phyloP scores from a whole-genome alignment of 2,113 vertebrate species.

The Tylochromis polylepis region DNA sequence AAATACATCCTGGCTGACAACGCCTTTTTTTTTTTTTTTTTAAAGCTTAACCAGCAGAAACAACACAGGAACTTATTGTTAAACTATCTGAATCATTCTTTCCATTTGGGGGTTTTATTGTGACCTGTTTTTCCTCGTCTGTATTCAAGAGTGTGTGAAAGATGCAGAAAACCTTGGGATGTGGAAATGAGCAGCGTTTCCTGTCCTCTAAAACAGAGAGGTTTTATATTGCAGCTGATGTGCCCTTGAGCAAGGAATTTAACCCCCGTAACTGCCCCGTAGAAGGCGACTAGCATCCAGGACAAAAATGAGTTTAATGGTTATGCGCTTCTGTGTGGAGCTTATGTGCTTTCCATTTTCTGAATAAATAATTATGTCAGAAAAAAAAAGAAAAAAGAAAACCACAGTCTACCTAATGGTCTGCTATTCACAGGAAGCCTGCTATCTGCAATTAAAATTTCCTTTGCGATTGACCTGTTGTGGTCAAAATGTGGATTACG shows the following conservation, averaged over 20 bases:
- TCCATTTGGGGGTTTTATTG: not conserved
- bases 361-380: not conserved
- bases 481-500: constrained; percentile 29
- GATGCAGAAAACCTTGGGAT: not conserved
- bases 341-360: not conserved
- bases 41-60: not conserved
- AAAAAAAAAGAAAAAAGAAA: not conserved
- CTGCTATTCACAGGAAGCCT: not conserved
- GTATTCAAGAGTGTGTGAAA: not conserved
- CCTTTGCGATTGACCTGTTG: constrained; percentile 10
- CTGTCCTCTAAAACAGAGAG: not conserved
- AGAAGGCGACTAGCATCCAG: not conserved
- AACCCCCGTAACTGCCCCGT: not conserved
- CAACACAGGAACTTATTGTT: not conserved
- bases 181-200: not conserved
- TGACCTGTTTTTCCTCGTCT: not conserved
- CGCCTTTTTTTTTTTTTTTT: not conserved
- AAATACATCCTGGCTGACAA: not conserved
- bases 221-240: not conserved
- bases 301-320: not conserved
- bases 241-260: constrained; percentile 31
- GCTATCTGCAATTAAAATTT: constrained; percentile 33
- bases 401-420: constrained; percentile 1
- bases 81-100: not conserved
- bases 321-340: not conserved